phyloP scores from a whole-genome alignment of 2,113 vertebrate genomes.

The Engraulis encrasicolus region DNA sequence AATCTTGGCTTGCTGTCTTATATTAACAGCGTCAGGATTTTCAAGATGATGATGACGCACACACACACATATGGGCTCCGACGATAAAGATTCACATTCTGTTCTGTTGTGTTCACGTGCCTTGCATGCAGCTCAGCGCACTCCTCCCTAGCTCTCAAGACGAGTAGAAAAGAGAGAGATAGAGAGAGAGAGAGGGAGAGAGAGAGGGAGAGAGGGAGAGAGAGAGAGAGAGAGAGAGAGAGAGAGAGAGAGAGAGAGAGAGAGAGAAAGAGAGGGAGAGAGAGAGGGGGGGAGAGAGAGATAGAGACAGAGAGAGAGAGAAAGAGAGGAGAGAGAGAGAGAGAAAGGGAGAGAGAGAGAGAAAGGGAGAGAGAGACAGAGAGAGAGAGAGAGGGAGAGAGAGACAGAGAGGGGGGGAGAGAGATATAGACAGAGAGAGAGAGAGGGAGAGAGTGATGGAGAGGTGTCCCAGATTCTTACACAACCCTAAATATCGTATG shows the following conservation, averaged over 20 bases:
- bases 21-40: not conserved
- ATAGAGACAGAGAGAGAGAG: too few relatives aligned
- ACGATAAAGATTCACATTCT: not conserved
- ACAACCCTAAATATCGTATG: slow-evolving; percentile 31
- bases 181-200: too few relatives aligned
- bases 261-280: too few relatives aligned
- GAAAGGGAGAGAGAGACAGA: too few relatives aligned
- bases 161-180: not conserved
- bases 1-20: not conserved
- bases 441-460: not conserved
- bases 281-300: not conserved
- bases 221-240: too few relatives aligned
- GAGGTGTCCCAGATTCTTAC: slow-evolving; percentile 27
- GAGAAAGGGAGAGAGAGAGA: not conserved
- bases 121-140: not conserved
- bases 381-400: too few relatives aligned
- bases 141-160: not conserved
- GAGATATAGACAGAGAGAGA: too few relatives aligned
- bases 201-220: too few relatives aligned
- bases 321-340: not conserved
- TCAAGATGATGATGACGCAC: not conserved
- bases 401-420: too few relatives aligned
- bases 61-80: not conserved
- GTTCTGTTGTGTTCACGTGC: not conserved
- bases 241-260: too few relatives aligned